Base-by-base conservation (phyloP, 2,113 vertebrate species). In the Cathartes aura region DNA sequence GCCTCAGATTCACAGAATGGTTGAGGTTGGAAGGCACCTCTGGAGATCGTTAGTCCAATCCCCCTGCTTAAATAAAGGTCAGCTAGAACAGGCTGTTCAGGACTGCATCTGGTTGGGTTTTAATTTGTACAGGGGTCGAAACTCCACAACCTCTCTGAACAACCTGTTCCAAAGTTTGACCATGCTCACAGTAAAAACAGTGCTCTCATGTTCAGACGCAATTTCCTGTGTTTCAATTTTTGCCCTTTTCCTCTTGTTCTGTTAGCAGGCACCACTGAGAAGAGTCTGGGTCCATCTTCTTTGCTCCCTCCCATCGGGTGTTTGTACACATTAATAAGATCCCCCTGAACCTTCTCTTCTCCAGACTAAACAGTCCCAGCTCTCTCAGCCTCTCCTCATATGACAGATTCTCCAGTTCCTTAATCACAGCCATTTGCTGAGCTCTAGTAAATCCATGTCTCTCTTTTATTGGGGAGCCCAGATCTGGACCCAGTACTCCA, bases 91-190 rank as follows among this genome's bases (percentile, higher is more conserved):
- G 30, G 20, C 30, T 72, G 12, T 9, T 67, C 16, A 52, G 19
- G 27, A 45, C 14, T 55, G 1, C 42, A 9, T 47, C 20, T 36
- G 22, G 8, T 19, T 64, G 20, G 19, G 18, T 75, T 84, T 62
- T 52, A 27, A 18, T 32, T 75, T 4, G 5, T 30, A 18, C 36
- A 36, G 16, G 3, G 6, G 3, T 74, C 0, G 0, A 71, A 10
- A 38, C 24, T 80, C 74, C 47, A 32, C 21, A 70, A 29, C 6
- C 10, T 42, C 8, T 75, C 50, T 2, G 2, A 60, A 34, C 15
- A 86, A 48, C 4, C 8, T 74, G 8, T 86, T 86, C 21, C 30
- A 92, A 55, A 87, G 10, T 66, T 34, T 79, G 36, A 34, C 6
- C 3, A 20, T 21, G 24, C 1, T 70, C 9, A 22, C 19, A 50